Evolutionary conservation across 2,113 vertebrate genomes (phyloP).

Genomic region (Nerophis ophidion): DNA sequence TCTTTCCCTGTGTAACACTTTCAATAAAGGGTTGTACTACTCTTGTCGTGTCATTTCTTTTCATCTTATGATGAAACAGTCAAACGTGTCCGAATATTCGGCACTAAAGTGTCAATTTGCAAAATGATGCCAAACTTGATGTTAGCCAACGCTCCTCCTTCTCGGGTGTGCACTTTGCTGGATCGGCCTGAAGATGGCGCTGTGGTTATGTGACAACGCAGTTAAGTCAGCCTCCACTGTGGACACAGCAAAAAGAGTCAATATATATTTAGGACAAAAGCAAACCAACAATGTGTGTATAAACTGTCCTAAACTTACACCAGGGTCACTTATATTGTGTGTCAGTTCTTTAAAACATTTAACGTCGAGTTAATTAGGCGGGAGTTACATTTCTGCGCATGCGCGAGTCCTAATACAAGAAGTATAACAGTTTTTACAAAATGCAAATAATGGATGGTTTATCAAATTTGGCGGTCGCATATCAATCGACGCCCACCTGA

Average conservation of each 20-base stretch:
- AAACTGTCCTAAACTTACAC: not conserved
- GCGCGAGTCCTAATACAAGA: not conserved
- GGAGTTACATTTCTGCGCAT: too few species aligned
- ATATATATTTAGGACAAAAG: not conserved
- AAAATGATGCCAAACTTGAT: too few species aligned
- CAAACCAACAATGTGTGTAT: not conserved
- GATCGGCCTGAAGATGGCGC: constrained; percentile 23
- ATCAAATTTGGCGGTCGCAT: not conserved
- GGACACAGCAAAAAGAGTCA: not conserved
- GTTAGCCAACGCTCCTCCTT: constrained; percentile 16
- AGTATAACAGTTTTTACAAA: not conserved
- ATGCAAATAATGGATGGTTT: not conserved
- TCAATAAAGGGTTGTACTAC: constrained; percentile 97
- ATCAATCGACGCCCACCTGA: not conserved
- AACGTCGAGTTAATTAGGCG: not conserved
- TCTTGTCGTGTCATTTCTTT: constrained; percentile 26
- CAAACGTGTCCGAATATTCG: not conserved
- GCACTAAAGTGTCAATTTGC: too few species aligned
- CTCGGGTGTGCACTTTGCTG: constrained; percentile 1
- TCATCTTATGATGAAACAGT: not conserved
- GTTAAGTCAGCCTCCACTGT: constrained; percentile 71
- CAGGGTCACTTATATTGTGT: not conserved
- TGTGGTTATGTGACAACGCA: constrained; percentile 4
- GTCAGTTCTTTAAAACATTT: not conserved
- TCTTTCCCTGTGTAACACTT: constrained; percentile 81